Evolutionary conservation across 2,888 invertebrate species (phyloP).

Genomic region (Pristionchus exspectatus): DNA sequence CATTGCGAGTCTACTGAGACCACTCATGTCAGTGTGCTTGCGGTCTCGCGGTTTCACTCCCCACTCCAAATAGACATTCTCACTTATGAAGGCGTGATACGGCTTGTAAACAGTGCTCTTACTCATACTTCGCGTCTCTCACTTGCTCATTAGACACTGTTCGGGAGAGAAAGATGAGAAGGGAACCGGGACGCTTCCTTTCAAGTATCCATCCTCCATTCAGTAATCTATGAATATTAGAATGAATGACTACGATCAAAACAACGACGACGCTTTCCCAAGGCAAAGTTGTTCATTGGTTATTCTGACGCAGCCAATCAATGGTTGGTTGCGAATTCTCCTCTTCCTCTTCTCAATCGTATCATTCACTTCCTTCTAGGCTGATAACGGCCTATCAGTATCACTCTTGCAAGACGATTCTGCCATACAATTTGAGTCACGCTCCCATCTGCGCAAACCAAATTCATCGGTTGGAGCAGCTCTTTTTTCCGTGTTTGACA

Average conservation of each 20-base stretch:
- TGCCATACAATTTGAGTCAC: conserved; percentile 31
- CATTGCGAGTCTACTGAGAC: neutral
- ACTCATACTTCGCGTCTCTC: conserved; percentile 13
- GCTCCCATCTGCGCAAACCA: neutral
- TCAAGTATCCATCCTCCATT: neutral
- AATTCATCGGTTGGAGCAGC: neutral
- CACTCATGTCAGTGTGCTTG: conserved; percentile 5
- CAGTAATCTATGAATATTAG: conserved; percentile 6
- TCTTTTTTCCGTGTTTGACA: conserved; percentile 43
- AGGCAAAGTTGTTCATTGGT: neutral
- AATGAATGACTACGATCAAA: neutral
- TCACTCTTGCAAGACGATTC: neutral
- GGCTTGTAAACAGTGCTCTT: neutral
- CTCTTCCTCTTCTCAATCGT: neutral
- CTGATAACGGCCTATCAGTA: conserved; percentile 19
- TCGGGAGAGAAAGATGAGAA: neutral
- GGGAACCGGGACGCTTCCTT: neutral
- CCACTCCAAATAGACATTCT: neutral
- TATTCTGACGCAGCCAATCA: neutral
- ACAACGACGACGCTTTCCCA: neutral
- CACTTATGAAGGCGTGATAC: conserved; percentile 19
- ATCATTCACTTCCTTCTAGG: neutral
- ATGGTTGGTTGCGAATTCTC: neutral
- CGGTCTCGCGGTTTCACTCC: conserved; percentile 1
- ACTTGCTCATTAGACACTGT: neutral